Evolutionary conservation across 2,113 vertebrate genomes (phyloP).

Genomic region (Erinaceus europaeus): DNA sequence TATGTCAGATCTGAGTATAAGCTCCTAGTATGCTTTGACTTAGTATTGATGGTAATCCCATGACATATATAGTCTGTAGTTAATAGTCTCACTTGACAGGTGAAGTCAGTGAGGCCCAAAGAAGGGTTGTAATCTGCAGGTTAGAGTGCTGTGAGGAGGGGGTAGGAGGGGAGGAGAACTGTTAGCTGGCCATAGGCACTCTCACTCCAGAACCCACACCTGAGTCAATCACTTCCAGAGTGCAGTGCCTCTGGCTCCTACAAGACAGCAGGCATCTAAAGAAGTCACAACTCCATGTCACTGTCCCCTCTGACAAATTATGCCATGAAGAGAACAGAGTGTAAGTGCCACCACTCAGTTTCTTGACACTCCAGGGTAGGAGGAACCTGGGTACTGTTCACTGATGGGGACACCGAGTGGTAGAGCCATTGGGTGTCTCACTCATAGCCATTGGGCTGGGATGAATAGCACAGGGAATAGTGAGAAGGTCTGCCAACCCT

Average conservation of each 20-base stretch:
- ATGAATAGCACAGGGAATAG: background rate
- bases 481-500: too few relatives aligned
- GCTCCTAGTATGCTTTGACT: background rate
- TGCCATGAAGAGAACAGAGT: background rate
- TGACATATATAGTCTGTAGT: background rate
- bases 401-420: background rate
- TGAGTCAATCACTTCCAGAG: background rate
- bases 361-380: background rate
- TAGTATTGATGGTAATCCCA: background rate
- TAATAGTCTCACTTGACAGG: background rate
- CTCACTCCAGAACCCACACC: background rate
- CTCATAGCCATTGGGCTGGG: background rate
- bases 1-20: background rate
- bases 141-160: background rate
- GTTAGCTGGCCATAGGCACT: background rate
- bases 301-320: background rate
- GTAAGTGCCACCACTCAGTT: background rate
- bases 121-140: background rate
- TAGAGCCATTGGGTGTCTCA: background rate
- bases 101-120: background rate
- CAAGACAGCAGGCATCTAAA: background rate
- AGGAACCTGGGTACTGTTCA: background rate
- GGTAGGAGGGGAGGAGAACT: too few relatives aligned
- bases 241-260: background rate
- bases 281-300: fast-evolving